Conservation (phyloP, 2,888 invertebrate genomes). For the Yponomeuta plumbellus region DNA sequence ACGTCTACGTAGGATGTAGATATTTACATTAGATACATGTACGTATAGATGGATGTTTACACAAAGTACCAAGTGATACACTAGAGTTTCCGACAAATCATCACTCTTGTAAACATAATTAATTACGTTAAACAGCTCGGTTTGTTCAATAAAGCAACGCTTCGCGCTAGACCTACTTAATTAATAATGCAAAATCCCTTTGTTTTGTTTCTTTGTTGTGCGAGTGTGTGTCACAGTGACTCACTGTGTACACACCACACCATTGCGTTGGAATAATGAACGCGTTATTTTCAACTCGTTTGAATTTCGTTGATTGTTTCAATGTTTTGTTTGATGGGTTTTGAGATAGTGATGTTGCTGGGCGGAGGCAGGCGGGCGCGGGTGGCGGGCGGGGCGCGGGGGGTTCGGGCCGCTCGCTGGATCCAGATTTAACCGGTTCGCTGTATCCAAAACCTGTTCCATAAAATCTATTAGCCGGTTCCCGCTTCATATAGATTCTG, state of each 20-base stretch:
- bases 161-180: constrained; percentile 1
- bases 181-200: background rate
- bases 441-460: constrained; percentile 30
- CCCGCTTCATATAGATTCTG: constrained; percentile 28
- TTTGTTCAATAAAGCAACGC: background rate
- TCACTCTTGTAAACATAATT: too few relatives aligned
- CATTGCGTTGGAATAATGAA: background rate
- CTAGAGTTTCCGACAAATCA: too few relatives aligned
- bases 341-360: background rate
- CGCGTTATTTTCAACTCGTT: background rate
- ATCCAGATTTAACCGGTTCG: constrained; percentile 36
- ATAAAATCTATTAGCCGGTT: constrained; percentile 36
- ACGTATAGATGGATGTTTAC: too few relatives aligned
- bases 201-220: background rate
- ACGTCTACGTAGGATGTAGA: too few relatives aligned
- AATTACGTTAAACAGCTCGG: background rate
- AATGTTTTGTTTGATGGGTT: background rate
- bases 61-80: too few relatives aligned
- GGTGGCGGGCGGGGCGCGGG: background rate
- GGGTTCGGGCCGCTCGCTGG: constrained; percentile 30
- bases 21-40: too few relatives aligned
- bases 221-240: background rate
- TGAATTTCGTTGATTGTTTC: background rate
- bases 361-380: background rate
- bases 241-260: background rate